Base-by-base conservation (phyloP, 2,113 vertebrate genomes). In the Mystacornis crossleyi region DNA sequence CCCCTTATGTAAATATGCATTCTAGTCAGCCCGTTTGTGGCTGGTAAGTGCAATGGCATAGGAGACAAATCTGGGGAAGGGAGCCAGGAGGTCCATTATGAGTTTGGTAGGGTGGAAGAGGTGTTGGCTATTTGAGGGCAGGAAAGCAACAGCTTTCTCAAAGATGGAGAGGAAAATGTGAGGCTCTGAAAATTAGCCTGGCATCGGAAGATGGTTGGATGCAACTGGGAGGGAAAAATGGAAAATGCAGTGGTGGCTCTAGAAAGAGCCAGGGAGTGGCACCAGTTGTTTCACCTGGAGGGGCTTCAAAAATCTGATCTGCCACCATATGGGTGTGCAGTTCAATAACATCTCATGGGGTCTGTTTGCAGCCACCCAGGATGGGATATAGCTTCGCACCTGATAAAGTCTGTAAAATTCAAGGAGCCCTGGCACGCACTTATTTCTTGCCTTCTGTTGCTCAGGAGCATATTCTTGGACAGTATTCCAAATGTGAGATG, bases 51-150 rank as follows among this genome's bases (percentile, higher is more conserved):
- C 47, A 33, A 18, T 54, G n/a, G 66, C 18, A 6, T 25, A 77
- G 82, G 77, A 94, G 65, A 71, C 71, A 50, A 72, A 57, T 70
- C 48, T 2, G 6, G 36, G 86, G 78, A 96, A 66, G 8, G 3
- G 48, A 91, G 90, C 96, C 90, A 96, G 61, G 43, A 91, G 67
- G 80, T 91, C 78, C 90, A 93, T 97, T 97, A 96, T 53, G 58
- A 77, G 18, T 81, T 83, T 91, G 64, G n/a, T 81, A 34, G 34
- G 45, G 47, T 70, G 48, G 58, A 81, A 93, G 57, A 74, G 25
- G 4, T 65, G 29, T 74, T 89, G 31, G 14, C 84, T 94, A 1
- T 93, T 90, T 90, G 86, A 93, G 26, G 47, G 18, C 42, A 84
- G 80, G 62, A 82, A 93, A 71, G 70, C 72, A 93, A 26, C 85